Base-by-base conservation (phyloP, 2,888 invertebrate species). In the Microplitis manilae region DNA sequence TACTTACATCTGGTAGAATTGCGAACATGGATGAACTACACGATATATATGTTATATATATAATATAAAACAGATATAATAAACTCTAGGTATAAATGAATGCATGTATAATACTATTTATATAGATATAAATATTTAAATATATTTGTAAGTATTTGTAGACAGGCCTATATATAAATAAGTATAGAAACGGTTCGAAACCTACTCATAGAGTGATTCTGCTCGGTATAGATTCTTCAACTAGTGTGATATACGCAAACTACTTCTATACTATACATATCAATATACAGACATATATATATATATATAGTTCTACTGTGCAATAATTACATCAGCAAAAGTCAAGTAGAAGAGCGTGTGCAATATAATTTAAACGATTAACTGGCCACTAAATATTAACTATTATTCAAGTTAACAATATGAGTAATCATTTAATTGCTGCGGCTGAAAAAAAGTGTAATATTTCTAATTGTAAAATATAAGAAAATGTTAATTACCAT, bases 151-250 rank as follows among this genome's bases (percentile, higher is more conserved):
- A 50, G 50, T 50, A 50, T 50, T 50, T 50, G 50, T 50, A 50
- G 50, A 13, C 50, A 5, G 13, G 9, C 2, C 4, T 13, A 50
- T 13, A 50, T 50, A 50, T 50, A 13, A 50, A 50, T 50, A 50
- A 50, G 50, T 50, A 17, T 71, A 61, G 71, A 71, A 71, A 71
- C 61, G 40, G 61, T 38, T 71, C 71, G 15, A 71, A 62, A 39
- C 70, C 59, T n/a, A 60, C 30, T 50, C 50, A 50, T 13, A 8
- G 50, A 50, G 13, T 50, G 50, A 13, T 50, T 7, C 6, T 50
- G 13, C 50, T 50, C 50, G 50, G 13, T 50, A 50, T 50, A 50
- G 9, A 13, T 13, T 50, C 50, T 50, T 50, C 50, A 50, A 50
- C 50, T 50, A 50, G 50, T 50, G 50, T 50, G 13, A 50, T 50